phyloP scores from a whole-genome alignment of 2,888 invertebrate species.

The Acronicta leporina region DNA sequence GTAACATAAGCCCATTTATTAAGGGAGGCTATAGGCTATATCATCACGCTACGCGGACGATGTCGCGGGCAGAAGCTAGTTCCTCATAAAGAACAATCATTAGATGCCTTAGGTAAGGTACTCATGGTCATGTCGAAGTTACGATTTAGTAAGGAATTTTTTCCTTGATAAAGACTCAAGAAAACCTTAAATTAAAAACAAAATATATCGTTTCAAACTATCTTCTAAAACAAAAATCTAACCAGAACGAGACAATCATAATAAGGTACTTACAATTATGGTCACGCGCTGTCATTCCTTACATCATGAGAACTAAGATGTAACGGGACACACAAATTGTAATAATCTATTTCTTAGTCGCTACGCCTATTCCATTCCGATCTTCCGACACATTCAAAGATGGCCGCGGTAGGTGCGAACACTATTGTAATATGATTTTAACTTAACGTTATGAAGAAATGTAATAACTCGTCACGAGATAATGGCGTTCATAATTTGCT shows the following conservation, averaged over 20 bases:
- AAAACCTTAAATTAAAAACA: no score
- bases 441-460: conserved; percentile 46
- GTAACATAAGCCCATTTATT: no score
- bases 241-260: conserved; percentile 12
- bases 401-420: conserved; percentile 47
- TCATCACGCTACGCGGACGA: no score
- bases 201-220: conserved; percentile 9
- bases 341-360: conserved; percentile 56
- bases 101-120: no score
- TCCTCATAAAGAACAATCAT: no score
- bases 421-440: conserved; percentile 46
- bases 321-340: conserved; percentile 56
- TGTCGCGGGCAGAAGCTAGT: no score
- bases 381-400: conserved; percentile 48
- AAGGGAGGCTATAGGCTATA: no score
- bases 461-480: conserved; percentile 68
- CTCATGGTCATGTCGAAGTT: no score
- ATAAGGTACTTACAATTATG: conserved; percentile 16
- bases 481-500: conserved; percentile 69
- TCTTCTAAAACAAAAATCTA: neutral
- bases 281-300: conserved; percentile 50
- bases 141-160: no score
- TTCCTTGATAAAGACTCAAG: no score
- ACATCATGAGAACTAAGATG: conserved; percentile 45
- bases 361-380: conserved; percentile 55